Evolutionary conservation across 2,888 invertebrate species (phyloP).

Genomic region (Aspidiotus rigidus): DNA sequence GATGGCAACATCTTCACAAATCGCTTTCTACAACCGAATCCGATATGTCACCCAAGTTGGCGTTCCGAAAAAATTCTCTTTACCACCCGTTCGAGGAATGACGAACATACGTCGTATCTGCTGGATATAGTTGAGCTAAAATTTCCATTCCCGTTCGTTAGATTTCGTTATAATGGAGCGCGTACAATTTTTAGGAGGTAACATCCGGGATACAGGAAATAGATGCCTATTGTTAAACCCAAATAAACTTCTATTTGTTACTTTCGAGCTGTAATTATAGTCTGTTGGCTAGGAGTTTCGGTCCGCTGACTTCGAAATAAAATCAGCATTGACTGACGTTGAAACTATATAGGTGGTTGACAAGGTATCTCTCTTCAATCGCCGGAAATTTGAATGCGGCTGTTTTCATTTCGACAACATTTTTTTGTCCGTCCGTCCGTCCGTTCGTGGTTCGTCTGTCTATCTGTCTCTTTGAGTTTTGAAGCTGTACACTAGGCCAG

Average conservation of each 20-base stretch:
- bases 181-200: slow-evolving; percentile 24
- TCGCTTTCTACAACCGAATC: too few relatives aligned
- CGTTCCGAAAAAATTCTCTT: too few relatives aligned
- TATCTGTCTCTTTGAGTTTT: too few relatives aligned
- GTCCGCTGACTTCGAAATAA: slow-evolving; percentile 23
- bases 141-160: too few relatives aligned
- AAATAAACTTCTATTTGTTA: slow-evolving; percentile 28
- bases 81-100: too few relatives aligned
- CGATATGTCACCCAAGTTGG: too few relatives aligned
- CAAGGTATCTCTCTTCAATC: slow-evolving; percentile 25
- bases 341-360: slow-evolving; percentile 16
- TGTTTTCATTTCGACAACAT: neutral
- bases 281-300: slow-evolving; percentile 24
- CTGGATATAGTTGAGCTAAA: too few relatives aligned
- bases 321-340: slow-evolving; percentile 22
- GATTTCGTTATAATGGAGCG: neutral
- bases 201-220: slow-evolving; percentile 31
- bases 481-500: too few relatives aligned
- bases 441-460: too few relatives aligned
- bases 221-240: slow-evolving; percentile 24
- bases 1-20: too few relatives aligned
- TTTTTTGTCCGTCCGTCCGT: too few relatives aligned
- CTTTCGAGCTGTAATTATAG: slow-evolving; percentile 20
- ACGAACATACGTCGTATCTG: too few relatives aligned
- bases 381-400: slow-evolving; percentile 12